Evolutionary conservation across 1,140 invertebrate species (phyloP), one percentile per base, ranked within the genome.

Genomic region (Trachymyrmex cornetzi): DNA sequence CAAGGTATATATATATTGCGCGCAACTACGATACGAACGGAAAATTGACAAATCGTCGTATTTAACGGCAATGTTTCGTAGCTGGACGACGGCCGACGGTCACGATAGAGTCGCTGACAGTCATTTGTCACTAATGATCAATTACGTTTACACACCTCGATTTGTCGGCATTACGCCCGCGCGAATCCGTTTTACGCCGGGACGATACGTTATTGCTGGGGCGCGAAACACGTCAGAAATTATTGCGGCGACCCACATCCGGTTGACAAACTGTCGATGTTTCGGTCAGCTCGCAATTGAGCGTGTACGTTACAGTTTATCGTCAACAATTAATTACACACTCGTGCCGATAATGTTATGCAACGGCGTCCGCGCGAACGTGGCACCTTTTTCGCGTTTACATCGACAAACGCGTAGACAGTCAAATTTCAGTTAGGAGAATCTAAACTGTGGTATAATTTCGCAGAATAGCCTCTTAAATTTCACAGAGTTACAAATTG

Each of bases 151-250:
- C 67, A 75, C 72, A 55, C 86, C 71, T 79, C 86, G 89, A 90
- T 90, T 90, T 88, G 89, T 86, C 77, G 77, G 24, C 14, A 77
- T 89, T 89, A 90, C 86, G 22, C 38, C 38, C 66, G 66, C 66
- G 86, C 67, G 63, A 86, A 82, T 88, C 80, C 86, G 77, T 90
- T 90, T 86, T 88, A 74, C 77, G 59, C 44, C 55, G 77, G 77
- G 50, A 87, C 88, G 88, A 90, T 87, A 77, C 77, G 88, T 87
- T 89, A 81, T 84, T 84, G 80, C 64, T 77, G 44, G 82, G 30
- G 77, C 77, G 24, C 86, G 88, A 90, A 90, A 90, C 88, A 85
- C 67, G 86, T 90, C 88, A 88, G 89, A 90, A 90, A 90, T 90
- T 88, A 90, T 90, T 88, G 74, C 86, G 86, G 74, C 72, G 57